phyloP scores from a whole-genome alignment of 2,888 invertebrate genomes.

The Phortica okadai region DNA sequence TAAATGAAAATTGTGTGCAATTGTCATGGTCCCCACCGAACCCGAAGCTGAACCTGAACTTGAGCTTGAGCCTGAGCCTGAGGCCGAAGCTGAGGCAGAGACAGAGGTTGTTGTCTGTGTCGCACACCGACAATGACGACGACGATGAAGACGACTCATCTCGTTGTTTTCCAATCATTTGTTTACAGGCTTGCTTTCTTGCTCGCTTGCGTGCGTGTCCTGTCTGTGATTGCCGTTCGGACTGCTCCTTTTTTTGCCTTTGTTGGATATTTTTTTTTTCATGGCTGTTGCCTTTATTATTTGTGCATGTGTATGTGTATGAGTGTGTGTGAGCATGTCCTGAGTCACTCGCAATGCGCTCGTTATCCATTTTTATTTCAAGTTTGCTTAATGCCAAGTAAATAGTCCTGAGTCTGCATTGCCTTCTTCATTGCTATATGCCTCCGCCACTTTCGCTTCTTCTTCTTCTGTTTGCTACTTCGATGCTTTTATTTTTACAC shows the following conservation, averaged over 20 bases:
- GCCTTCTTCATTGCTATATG: not conserved
- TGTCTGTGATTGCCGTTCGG: not conserved
- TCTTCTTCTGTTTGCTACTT: constrained; percentile 21
- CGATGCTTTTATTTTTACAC: constrained; percentile 28
- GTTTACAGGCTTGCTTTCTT: constrained; percentile 28
- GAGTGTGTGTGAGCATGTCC: not conserved
- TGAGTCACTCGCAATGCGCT: constrained; percentile 51
- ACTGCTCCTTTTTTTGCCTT: not conserved
- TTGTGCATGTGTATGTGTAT: not conserved
- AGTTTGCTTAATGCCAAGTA: constrained; percentile 67
- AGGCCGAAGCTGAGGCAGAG: constrained; percentile 42
- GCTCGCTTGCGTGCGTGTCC: constrained; percentile 56
- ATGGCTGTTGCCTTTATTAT: not conserved
- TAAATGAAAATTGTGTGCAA: constrained; percentile 69
- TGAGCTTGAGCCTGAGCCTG: constrained; percentile 39
- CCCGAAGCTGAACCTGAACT: constrained; percentile 20
- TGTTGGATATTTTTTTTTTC: not conserved
- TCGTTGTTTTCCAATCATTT: not conserved
- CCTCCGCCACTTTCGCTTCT: not conserved
- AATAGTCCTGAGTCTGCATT: constrained; percentile 55
- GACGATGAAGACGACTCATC: too few species aligned
- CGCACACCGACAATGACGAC: not conserved
- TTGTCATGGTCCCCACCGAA: constrained; percentile 54
- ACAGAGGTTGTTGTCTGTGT: constrained; percentile 37
- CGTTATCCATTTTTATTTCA: constrained; percentile 71